A percentile compares a stretch with the other conserved stretches of the same genome.
These are phyloP conservation scores for Montifringilla adamsi DNA, from an alignment of 2,113 vertebrate genomes.

Conservation along the genomic window DNA sequence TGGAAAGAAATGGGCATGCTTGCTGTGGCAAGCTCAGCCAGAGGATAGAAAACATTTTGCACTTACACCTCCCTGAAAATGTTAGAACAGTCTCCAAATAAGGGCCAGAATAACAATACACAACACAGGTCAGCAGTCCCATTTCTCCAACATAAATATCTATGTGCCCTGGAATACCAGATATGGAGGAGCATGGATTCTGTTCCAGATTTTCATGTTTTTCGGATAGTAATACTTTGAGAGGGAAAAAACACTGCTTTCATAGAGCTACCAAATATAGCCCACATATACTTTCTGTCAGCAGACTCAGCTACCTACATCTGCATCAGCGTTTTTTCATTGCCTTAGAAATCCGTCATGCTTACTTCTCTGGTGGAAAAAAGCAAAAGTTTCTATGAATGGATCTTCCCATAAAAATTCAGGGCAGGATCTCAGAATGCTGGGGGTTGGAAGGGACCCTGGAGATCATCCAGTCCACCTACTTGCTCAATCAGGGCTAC, in stretches of 20 bases:
- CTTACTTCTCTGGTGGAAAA: neutral
- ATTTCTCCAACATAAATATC: neutral
- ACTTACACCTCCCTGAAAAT: neutral
- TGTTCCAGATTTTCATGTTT: neutral
- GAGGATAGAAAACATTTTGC: neutral
- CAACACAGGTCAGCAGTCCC: rapidly evolving
- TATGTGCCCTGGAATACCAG: rapidly evolving
- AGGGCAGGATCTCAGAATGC: neutral
- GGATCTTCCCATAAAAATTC: neutral
- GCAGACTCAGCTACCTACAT: neutral
- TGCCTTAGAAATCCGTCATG: neutral
- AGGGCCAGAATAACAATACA: neutral
- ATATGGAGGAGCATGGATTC: neutral
- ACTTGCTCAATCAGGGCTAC: neutral
- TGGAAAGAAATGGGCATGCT: neutral
- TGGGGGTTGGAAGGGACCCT: neutral
- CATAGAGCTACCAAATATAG: neutral
- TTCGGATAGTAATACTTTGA: neutral
- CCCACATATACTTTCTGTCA: neutral
- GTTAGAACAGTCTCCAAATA: neutral
- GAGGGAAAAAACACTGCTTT: neutral
- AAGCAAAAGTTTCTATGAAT: neutral
- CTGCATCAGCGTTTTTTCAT: neutral
- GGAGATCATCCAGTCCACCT: neutral
- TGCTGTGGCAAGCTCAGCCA: neutral